Conservation (phyloP, 2,888 invertebrate species). For the Prosapia bicincta region DNA sequence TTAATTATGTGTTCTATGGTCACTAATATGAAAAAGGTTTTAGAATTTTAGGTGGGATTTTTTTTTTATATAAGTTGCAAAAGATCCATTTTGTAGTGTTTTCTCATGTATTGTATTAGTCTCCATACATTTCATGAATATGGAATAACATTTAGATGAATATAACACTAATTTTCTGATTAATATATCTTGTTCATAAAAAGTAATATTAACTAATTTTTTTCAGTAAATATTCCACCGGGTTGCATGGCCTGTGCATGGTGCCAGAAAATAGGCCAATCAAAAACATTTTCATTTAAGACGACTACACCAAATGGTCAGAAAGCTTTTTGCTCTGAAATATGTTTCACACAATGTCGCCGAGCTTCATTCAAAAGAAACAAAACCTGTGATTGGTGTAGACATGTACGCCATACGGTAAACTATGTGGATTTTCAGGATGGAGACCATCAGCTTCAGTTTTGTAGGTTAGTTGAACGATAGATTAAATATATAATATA, state of each 20-base stretch:
- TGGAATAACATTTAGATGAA: too few relatives aligned
- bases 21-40: too few relatives aligned
- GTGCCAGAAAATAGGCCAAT: slow-evolving; percentile 58
- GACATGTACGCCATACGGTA: slow-evolving; percentile 84
- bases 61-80: too few relatives aligned
- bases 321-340: slow-evolving; percentile 73
- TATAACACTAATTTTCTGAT: too few relatives aligned
- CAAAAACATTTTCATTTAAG: slow-evolving; percentile 39
- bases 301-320: slow-evolving; percentile 46
- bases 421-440: slow-evolving; percentile 91
- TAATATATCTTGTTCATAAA: too few relatives aligned
- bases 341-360: slow-evolving; percentile 86
- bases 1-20: too few relatives aligned
- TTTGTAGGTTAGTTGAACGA: slow-evolving; percentile 53
- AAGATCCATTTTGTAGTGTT: too few relatives aligned
- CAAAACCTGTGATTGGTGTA: slow-evolving; percentile 92
- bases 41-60: too few relatives aligned
- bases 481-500: too few relatives aligned
- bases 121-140: too few relatives aligned
- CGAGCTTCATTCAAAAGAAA: slow-evolving; percentile 87
- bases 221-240: slow-evolving; percentile 30
- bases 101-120: too few relatives aligned
- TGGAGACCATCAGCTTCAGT: slow-evolving; percentile 86
- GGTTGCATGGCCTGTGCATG: slow-evolving; percentile 57
- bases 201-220: too few relatives aligned